Base-by-base conservation (phyloP, 53 echinoderm and acorn worm species). In the Holothuria leucospilota region DNA sequence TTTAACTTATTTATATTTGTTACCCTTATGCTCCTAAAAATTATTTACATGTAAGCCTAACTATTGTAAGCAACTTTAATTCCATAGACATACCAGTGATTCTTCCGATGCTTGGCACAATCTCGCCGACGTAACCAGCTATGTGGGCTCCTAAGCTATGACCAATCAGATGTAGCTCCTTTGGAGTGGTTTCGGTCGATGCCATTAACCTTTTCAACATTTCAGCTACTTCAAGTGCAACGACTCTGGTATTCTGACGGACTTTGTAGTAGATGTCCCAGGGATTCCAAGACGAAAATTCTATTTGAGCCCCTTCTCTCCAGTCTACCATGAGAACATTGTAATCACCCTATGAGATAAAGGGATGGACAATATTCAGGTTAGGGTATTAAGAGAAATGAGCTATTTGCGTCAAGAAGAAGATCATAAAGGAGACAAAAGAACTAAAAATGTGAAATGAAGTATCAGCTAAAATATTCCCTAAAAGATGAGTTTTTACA, bases 231-330 rank as follows among this genome's bases (percentile, higher is more conserved):
- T 72, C 72, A 0, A 72, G 20, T 2, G 72, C 40, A 72, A 72
- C 72, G 4, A 72, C 72, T 2, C 72, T 39, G 46, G 72, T 72
- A 20, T 72, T 72, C 23, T 72, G 72, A 41, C 72, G 39, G 20
- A 46, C 49, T 20, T 5, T 72, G 72, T 72, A 72, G 40, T 72
- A 72, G 39, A 72, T 72, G 21, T 72, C 20, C 72, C 72, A 72
- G 23, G 72, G 72, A 39, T 72, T 42, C 72, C 72, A 72, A 38
- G 16, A 72, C 15, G 72, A 72, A 20, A 72, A 72, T 39, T 72
- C 72, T 40, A 72, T 24, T 46, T 39, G 18, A 20, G 72, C 72
- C 2, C 72, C 72, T 6, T 15, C 39, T 20, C 18, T 30, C 72
- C 72, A 72, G 23, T 72, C 72, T 21, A 72, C 40, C 72, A 46